Percentiles rank a stretch among this genome's conserved stretches.
Conservation (phyloP, 1,140 invertebrate genomes). For the Apocrypta bakeri region DNA sequence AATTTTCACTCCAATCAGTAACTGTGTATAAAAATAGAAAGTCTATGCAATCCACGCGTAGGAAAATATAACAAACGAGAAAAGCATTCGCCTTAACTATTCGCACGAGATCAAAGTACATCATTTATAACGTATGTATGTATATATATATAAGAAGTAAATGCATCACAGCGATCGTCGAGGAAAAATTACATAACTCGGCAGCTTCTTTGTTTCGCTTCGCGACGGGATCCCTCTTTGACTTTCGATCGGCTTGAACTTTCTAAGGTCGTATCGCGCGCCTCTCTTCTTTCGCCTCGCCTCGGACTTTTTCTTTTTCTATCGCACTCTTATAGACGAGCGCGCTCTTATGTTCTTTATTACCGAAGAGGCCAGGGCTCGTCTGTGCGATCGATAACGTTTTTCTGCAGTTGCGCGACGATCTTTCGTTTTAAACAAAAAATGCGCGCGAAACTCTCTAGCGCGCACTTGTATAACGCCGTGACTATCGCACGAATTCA, state of each 20-base stretch:
- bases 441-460: too few species aligned
- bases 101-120: too few species aligned
- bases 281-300: conserved; percentile 16
- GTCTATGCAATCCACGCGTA: too few species aligned
- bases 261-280: conserved; percentile 26
- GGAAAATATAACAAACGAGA: too few species aligned
- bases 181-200: conserved; percentile 9
- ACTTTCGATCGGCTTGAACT: conserved; percentile 46
- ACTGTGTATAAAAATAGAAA: too few species aligned
- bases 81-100: too few species aligned
- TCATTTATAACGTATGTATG: too few species aligned
- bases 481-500: not conserved
- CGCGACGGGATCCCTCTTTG: conserved; percentile 21
- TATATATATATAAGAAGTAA: too few species aligned
- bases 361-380: conserved; percentile 19
- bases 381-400: not conserved
- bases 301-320: not conserved
- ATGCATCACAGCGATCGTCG: not conserved
- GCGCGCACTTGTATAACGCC: not conserved
- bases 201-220: conserved; percentile 35
- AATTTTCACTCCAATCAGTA: too few species aligned
- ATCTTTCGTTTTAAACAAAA: not conserved
- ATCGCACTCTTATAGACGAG: not conserved
- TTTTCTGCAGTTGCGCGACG: not conserved
- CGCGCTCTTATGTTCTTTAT: too few species aligned